Conservation (phyloP, 2,113 vertebrate species). For the Coptodon rendalli region DNA sequence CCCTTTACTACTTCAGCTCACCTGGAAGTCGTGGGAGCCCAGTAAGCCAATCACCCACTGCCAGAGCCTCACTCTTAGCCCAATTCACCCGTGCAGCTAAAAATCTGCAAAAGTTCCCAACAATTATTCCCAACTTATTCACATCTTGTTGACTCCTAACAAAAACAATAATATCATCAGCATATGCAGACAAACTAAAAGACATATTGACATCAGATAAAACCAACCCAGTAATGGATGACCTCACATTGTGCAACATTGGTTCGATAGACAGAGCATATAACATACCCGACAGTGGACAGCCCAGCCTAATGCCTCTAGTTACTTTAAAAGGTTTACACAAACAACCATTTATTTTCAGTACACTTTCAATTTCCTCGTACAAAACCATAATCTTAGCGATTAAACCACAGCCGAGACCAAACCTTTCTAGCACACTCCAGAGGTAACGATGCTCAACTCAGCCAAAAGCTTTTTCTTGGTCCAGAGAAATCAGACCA, state of each 20-base stretch:
- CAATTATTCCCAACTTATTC: neutral
- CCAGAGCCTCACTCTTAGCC: too few relatives aligned
- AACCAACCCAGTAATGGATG: neutral
- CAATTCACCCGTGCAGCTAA: neutral
- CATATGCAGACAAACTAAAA: neutral
- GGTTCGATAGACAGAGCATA: neutral
- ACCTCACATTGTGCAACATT: neutral
- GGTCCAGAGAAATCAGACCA: neutral
- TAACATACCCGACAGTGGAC: rapidly evolving
- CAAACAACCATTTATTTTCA: neutral
- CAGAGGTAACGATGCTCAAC: neutral
- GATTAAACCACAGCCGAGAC: neutral
- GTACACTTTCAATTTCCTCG: neutral
- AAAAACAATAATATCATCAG: neutral
- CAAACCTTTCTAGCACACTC: neutral
- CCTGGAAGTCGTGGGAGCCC: neutral
- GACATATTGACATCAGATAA: neutral
- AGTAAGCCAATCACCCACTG: too few relatives aligned
- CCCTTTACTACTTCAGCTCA: neutral
- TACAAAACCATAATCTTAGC: neutral
- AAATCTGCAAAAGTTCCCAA: neutral
- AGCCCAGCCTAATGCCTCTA: neutral
- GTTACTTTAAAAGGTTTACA: neutral
- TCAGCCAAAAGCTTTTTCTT: neutral
- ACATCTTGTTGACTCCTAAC: neutral